phyloP scores from a whole-genome alignment of 35 echinoderm and acorn worm genomes.

The Heliocidaris erythrogramma region DNA sequence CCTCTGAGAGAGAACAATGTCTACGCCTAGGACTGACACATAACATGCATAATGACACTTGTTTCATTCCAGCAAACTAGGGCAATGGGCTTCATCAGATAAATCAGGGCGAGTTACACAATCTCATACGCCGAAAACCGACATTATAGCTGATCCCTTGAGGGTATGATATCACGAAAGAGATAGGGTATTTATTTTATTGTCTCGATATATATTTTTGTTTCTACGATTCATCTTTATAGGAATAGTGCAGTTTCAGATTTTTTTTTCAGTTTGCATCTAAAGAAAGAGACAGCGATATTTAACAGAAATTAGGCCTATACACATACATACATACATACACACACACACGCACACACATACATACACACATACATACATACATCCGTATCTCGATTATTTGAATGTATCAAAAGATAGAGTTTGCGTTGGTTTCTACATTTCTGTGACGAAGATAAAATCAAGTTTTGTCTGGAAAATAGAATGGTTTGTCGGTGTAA shows the following conservation, averaged over 20 bases:
- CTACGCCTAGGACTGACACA: neutral
- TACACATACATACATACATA: too few species aligned
- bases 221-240: neutral
- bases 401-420: neutral
- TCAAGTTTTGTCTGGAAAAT: too few species aligned
- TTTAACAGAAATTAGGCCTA: too few species aligned
- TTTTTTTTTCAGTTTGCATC: too few species aligned
- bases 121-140: neutral
- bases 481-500: too few species aligned
- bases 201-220: neutral
- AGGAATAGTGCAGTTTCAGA: neutral
- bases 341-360: too few species aligned
- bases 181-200: neutral
- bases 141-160: neutral
- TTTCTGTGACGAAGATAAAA: too few species aligned
- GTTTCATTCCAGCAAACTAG: too few species aligned
- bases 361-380: conserved; percentile 6
- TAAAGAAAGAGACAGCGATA: too few species aligned
- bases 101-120: neutral
- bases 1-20: neutral
- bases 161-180: neutral
- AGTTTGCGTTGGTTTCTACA: neutral
- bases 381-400: neutral
- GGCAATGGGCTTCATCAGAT: neutral
- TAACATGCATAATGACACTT: too few species aligned